A percentile compares a stretch with the other conserved stretches of the same genome.
Conservation (phyloP, 2,888 invertebrate species). For the Choristoneura rosaceana region DNA sequence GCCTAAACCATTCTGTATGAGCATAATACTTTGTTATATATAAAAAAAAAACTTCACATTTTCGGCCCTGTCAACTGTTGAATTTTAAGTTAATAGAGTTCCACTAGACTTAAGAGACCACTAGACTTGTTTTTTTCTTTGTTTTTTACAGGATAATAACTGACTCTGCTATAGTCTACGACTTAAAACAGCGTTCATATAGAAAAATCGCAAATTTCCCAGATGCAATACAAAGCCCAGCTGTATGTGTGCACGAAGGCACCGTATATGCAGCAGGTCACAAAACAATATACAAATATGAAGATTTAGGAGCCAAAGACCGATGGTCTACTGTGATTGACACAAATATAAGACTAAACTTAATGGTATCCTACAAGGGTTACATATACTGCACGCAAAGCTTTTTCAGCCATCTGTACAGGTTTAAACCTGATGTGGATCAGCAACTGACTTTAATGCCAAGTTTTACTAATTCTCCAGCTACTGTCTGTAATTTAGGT, state of each 20-base stretch:
- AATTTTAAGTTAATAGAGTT: too few species aligned
- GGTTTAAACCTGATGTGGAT: constrained; percentile 66
- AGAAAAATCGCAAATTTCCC: constrained; percentile 67
- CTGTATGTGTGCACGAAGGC: constrained; percentile 65
- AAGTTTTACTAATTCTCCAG: constrained; percentile 61
- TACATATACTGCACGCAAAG: constrained; percentile 72
- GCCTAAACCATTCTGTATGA: too few species aligned
- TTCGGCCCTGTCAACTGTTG: too few species aligned
- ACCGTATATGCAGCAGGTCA: constrained; percentile 66
- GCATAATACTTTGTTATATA: too few species aligned
- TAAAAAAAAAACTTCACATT: too few species aligned
- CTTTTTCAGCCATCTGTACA: constrained; percentile 65
- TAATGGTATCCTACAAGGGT: constrained; percentile 64
- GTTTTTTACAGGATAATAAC: constrained; percentile 64
- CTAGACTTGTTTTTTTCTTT: too few species aligned
- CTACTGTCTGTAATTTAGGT: constrained; percentile 69
- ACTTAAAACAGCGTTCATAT: constrained; percentile 63
- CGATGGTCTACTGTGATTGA: constrained; percentile 57
- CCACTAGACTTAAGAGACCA: too few species aligned
- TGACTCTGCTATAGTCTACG: constrained; percentile 65
- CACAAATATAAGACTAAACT: constrained; percentile 61
- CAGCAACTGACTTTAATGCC: constrained; percentile 55
- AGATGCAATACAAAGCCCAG: constrained; percentile 72
- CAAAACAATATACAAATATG: constrained; percentile 66
- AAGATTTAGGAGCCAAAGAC: constrained; percentile 55